Conservation (phyloP, 2,888 invertebrate genomes). For the Epinotia ramella region DNA sequence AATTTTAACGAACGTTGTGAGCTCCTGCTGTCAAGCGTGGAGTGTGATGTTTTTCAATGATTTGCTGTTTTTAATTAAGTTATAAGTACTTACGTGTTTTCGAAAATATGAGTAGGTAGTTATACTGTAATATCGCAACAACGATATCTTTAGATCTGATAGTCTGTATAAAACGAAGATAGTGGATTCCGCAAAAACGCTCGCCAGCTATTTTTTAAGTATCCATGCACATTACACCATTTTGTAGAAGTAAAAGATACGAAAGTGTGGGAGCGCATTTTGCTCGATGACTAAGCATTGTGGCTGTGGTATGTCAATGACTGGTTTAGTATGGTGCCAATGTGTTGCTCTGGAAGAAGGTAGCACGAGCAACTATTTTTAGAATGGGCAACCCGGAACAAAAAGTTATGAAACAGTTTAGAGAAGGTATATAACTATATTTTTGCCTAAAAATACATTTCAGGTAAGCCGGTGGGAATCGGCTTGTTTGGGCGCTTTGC, state of each 20-base stretch:
- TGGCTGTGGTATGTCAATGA: constrained; percentile 32
- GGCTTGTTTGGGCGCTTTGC: too few relatives aligned
- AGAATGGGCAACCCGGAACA: too few relatives aligned
- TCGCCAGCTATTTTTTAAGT: constrained; percentile 13
- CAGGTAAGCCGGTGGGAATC: too few relatives aligned
- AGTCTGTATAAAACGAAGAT: background rate
- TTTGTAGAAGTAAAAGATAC: constrained; percentile 22
- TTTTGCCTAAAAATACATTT: too few relatives aligned
- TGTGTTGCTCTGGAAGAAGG: background rate
- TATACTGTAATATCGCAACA: background rate
- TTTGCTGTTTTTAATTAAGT: background rate
- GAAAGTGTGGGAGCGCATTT: constrained; percentile 16
- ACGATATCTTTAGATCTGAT: too few relatives aligned
- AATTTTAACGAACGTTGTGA: constrained; percentile 11
- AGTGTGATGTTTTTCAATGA: background rate
- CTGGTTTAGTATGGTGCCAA: constrained; percentile 17
- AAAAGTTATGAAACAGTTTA: too few relatives aligned
- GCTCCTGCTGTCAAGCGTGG: background rate
- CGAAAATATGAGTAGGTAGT: background rate
- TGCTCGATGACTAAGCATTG: constrained; percentile 31
- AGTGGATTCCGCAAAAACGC: background rate
- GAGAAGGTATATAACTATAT: too few relatives aligned
- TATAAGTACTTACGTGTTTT: background rate
- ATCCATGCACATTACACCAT: constrained; percentile 19
- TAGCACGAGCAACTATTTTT: background rate